phyloP scores from a whole-genome alignment of 2,888 invertebrate species.

The Hemicrepidius hirtus region DNA sequence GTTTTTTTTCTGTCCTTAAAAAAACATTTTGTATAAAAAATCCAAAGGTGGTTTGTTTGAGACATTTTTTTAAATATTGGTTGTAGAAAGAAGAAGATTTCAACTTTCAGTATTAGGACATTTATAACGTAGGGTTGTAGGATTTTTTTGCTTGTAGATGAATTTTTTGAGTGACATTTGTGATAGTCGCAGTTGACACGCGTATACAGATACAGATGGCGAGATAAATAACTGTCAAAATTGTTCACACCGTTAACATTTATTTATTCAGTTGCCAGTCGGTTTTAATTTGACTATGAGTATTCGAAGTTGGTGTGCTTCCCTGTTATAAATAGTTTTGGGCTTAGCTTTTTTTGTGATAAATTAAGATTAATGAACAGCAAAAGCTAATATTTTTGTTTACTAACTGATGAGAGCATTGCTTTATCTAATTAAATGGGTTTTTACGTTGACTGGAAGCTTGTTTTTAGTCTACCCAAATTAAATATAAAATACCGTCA shows the following conservation, averaged over 20 bases:
- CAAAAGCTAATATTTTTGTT: slow-evolving; percentile 55
- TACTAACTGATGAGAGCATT: slow-evolving; percentile 52
- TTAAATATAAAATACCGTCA: slow-evolving; percentile 35
- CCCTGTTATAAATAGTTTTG: slow-evolving; percentile 50
- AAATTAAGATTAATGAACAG: slow-evolving; percentile 56
- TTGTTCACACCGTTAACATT: slow-evolving; percentile 58
- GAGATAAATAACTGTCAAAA: slow-evolving; percentile 59
- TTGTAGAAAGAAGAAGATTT: not conserved
- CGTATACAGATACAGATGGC: slow-evolving; percentile 52
- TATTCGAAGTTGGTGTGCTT: slow-evolving; percentile 12
- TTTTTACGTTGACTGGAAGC: slow-evolving; percentile 39
- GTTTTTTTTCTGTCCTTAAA: not conserved
- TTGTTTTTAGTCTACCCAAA: slow-evolving; percentile 30
- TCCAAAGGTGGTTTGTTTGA: not conserved
- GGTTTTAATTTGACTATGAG: slow-evolving; percentile 55
- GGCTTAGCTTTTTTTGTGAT: slow-evolving; percentile 49
- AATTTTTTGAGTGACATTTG: slow-evolving; percentile 29
- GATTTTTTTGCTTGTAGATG: slow-evolving; percentile 9
- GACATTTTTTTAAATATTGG: not conserved
- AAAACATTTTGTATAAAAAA: not conserved
- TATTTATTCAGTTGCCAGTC: slow-evolving; percentile 60
- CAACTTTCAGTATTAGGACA: not conserved
- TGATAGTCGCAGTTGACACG: slow-evolving; percentile 51
- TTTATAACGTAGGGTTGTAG: slow-evolving; percentile 3
- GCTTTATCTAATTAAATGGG: slow-evolving; percentile 42